Base-by-base conservation (phyloP, 2,888 invertebrate genomes). In the Drosophila mayaguana region DNA sequence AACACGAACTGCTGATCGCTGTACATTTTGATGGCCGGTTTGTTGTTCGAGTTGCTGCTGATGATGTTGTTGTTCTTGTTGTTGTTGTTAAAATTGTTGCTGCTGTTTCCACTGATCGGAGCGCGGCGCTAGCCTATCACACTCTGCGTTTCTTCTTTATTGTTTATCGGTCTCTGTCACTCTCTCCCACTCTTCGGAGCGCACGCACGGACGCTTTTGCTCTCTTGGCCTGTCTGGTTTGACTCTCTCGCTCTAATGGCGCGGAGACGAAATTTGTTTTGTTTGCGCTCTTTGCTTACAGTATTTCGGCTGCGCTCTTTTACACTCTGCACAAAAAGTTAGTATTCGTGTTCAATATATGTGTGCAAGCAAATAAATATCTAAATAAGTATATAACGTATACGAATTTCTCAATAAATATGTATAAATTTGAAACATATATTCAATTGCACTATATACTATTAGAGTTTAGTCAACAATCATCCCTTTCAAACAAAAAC, bases 21-120 rank as follows among this genome's bases (percentile, higher is more conserved):
- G 68, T 83, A 86, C 83, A 83, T 87, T 72, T 84, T 81, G 84
- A 69, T 60, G 72, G 82, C 72, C 76, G 75, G 81, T 72, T 72
- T 63, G 57, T 57, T 77, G 60, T 66, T 69, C 51, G 28, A 38
- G 43, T 75, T 59, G 16, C 43, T 63, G 36, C 18, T 42, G 22
- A 46, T 64, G 38, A 8, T n/a, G 36, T 14, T 36, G 36, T 36
- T 36, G 46, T 62, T 32, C 3, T 32, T 78, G 57, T 62, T 40
- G 11, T 75, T 68, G 66, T 50, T 51, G 46, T 53, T 80, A 25
- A 63, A 62, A 63, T 34, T 67, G 68, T 43, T 71, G 70, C 36
- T 72, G 66, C 63, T 40, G n/a, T 8, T 38, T 62, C 54, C 59
- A 56, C 63, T 71, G 85, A 79, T 82, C 75, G 55, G 59, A 51